phyloP scores from a whole-genome alignment of 2,113 vertebrate species.

The Grantiella picta region DNA sequence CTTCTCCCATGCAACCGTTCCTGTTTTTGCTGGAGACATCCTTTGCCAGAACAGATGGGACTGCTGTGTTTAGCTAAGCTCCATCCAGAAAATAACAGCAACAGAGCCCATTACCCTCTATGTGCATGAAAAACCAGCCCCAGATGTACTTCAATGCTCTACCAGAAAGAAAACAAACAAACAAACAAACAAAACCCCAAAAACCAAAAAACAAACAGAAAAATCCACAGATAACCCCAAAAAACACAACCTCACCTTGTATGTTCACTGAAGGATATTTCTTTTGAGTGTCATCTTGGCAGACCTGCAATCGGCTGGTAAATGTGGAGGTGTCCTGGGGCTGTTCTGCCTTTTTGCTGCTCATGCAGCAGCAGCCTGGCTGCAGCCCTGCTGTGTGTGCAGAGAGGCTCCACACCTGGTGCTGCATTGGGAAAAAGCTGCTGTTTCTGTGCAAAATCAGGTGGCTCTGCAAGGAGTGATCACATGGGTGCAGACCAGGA shows the following conservation, averaged over 20 bases:
- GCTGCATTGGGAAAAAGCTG: not conserved
- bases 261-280: not conserved
- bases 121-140: not conserved
- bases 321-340: not conserved
- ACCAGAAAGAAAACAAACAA: not conserved
- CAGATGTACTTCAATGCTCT: not conserved
- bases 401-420: not conserved
- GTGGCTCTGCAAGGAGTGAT: not conserved
- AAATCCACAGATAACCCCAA: no score
- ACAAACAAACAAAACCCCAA: not conserved
- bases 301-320: not conserved
- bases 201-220: no score
- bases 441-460: not conserved
- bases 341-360: not conserved
- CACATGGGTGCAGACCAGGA: accelerated
- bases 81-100: constrained; percentile 12
- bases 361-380: not conserved
- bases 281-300: not conserved
- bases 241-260: accelerated
- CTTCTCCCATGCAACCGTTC: not conserved
- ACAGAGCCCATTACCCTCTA: not conserved
- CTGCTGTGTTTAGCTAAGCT: not conserved
- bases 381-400: not conserved
- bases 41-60: not conserved
- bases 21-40: not conserved